Evolutionary conservation across 2,113 vertebrate species (phyloP).

Genomic region (Mohoua ochrocephala): DNA sequence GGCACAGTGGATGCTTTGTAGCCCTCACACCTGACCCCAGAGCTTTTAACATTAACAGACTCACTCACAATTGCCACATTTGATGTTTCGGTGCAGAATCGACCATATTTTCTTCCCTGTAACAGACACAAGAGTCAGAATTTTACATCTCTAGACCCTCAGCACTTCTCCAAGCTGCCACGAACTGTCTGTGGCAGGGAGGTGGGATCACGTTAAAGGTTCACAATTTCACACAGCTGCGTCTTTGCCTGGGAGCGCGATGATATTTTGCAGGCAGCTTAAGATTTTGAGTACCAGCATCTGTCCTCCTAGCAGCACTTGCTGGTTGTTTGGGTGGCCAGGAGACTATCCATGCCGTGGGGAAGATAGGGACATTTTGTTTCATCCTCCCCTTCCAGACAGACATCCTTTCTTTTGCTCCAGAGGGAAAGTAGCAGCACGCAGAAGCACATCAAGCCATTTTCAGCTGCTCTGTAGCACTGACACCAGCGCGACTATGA

Average conservation of each 20-base stretch:
- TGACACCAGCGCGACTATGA: conserved; percentile 40
- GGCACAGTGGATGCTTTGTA: neutral
- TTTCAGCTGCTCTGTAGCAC: conserved; percentile 56
- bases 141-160: conserved; percentile 26
- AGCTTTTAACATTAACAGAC: neutral
- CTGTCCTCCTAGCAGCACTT: conserved; percentile 11
- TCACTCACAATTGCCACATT: neutral
- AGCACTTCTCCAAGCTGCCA: neutral
- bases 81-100: neutral
- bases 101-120: neutral
- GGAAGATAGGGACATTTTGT: conserved; percentile 15
- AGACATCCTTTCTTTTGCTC: conserved; percentile 22
- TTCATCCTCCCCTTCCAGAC: neutral
- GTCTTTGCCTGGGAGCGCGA: neutral
- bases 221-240: conserved; percentile 52
- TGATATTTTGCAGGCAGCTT: conserved; percentile 27
- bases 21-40: neutral
- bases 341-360: neutral
- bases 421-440: conserved; percentile 24
- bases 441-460: conserved; percentile 48
- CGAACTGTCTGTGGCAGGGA: neutral
- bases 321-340: conserved; percentile 34
- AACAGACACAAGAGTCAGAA: neutral
- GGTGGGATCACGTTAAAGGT: conserved; percentile 43
- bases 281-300: conserved; percentile 29